Evolutionary conservation across 30 jellyfish, hydroid and myxozoan species (phyloP).

Genomic region (Rhopilema esculentum): DNA sequence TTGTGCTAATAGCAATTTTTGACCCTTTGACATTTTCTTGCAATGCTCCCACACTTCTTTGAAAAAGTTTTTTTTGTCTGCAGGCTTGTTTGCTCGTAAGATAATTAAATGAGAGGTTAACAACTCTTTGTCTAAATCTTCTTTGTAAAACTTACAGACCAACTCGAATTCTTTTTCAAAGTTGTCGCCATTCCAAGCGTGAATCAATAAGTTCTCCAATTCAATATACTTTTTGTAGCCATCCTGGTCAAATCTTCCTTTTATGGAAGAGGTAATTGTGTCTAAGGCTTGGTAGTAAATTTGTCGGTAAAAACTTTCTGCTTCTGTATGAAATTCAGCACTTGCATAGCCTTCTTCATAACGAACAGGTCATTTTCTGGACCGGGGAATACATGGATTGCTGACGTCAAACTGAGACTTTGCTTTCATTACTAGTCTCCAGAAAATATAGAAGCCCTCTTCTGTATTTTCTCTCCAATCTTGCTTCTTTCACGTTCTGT

Average conservation of each 20-base stretch:
- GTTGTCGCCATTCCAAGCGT: conserved; percentile 5
- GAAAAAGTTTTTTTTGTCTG: neutral
- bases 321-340: neutral
- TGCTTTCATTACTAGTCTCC: no score
- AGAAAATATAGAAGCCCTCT: no score
- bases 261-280: neutral
- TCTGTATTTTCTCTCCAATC: neutral
- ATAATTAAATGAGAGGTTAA: neutral
- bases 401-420: no score
- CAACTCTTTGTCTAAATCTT: conserved; percentile 5
- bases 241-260: conserved; percentile 31
- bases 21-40: no score
- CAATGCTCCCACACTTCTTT: conserved; percentile 2
- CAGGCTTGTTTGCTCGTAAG: conserved; percentile 22
- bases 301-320: no score
- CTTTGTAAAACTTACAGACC: neutral
- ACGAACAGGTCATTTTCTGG: conserved; percentile 23
- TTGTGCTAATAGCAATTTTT: no score
- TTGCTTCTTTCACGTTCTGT: neutral
- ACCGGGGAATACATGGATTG: conserved; percentile 14
- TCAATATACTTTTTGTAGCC: neutral
- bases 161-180: neutral
- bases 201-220: conserved; percentile 7
- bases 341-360: conserved; percentile 15
- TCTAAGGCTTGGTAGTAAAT: conserved; percentile 27